These are phyloP conservation scores for Accipiter cooperii DNA, from an alignment of 2,113 vertebrate species.

Conservation along the genomic window DNA sequence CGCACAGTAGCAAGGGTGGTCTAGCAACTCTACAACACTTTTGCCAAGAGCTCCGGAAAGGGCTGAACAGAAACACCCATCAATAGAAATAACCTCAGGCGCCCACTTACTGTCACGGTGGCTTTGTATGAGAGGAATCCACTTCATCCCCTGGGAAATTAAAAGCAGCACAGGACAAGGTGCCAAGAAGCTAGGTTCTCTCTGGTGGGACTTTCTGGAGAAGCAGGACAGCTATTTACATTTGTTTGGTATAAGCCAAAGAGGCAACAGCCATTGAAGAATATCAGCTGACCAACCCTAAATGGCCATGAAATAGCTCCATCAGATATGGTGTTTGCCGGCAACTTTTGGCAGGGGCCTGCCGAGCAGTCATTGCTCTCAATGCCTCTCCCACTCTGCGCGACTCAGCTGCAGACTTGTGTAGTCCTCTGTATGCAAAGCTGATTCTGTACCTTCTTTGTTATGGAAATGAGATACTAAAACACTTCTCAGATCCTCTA, in stretches of 20 bases:
- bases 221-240: not conserved
- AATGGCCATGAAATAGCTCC: not conserved
- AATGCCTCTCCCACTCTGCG: not conserved
- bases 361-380: not conserved
- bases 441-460: not conserved
- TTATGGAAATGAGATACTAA: conserved; percentile 3
- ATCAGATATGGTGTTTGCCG: not conserved
- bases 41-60: not conserved
- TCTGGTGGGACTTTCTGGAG: not conserved
- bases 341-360: not conserved
- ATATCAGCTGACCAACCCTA: not conserved
- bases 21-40: not conserved
- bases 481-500: not conserved
- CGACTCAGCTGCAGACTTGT: not conserved
- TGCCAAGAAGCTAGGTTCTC: not conserved
- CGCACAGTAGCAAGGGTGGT: not conserved
- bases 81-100: not conserved
- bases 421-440: not conserved
- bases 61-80: not conserved
- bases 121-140: not conserved
- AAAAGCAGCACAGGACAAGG: not conserved
- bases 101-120: not conserved
- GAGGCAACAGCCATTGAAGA: not conserved
- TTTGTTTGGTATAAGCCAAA: not conserved
- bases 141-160: not conserved